phyloP scores from a whole-genome alignment of 2,797 vertebrate species.

The Molossus molossus region DNA sequence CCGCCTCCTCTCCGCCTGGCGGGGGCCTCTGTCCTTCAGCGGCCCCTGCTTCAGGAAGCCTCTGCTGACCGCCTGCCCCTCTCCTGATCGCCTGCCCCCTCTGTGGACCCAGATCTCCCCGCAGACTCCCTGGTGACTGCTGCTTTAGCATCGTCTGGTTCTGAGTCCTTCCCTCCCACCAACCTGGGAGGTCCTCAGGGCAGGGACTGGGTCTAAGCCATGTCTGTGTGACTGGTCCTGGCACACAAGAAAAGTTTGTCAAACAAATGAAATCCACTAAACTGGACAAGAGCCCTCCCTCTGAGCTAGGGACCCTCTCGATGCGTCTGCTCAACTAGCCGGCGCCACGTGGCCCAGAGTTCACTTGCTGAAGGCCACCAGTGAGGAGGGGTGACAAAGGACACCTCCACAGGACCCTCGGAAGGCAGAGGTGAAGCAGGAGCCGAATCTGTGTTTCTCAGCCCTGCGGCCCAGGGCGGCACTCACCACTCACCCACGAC shows the following conservation, averaged over 20 bases:
- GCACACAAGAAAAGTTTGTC: neutral
- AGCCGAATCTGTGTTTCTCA: rapidly evolving
- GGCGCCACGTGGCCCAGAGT: neutral
- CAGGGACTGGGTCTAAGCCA: neutral
- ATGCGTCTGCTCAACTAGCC: rapidly evolving
- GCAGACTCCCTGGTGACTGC: neutral
- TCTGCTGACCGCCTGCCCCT: neutral
- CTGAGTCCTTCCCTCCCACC: neutral
- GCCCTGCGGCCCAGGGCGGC: rapidly evolving
- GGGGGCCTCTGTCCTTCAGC: neutral
- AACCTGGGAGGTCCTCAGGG: neutral
- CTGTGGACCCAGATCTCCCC: neutral
- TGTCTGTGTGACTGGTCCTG: neutral
- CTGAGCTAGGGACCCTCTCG: rapidly evolving
- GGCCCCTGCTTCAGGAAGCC: neutral
- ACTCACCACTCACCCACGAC: rapidly evolving
- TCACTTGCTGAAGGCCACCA: neutral
- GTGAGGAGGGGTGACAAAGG: too few relatives aligned
- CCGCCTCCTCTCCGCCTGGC: neutral
- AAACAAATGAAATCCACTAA: neutral
- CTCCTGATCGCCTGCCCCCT: too few relatives aligned
- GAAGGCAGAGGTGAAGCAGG: neutral
- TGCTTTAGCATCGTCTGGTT: rapidly evolving
- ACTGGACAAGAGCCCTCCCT: neutral
- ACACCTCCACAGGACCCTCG: rapidly evolving